A percentile compares a stretch with the other conserved stretches of the same genome.
phyloP scores from a whole-genome alignment of 1,140 invertebrate genomes.

The Bombyx mandarina region DNA sequence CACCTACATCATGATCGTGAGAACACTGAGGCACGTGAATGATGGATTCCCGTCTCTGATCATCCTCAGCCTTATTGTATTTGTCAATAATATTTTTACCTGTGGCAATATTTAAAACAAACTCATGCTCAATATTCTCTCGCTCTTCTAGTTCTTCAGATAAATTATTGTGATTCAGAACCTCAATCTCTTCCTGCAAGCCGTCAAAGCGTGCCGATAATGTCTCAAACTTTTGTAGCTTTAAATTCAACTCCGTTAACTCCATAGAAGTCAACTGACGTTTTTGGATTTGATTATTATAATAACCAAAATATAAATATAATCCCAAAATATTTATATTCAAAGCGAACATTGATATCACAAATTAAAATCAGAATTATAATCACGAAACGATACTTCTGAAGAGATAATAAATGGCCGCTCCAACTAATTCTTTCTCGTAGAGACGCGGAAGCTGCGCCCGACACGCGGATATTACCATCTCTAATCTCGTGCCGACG shows the following conservation, averaged over 20 bases:
- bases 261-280: too few species aligned
- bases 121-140: constrained; percentile 18
- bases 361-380: too few species aligned
- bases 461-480: too few species aligned
- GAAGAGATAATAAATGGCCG: too few species aligned
- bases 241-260: constrained; percentile 22
- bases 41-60: background rate
- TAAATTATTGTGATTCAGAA: constrained; percentile 13
- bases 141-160: constrained; percentile 18
- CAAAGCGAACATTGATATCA: too few species aligned
- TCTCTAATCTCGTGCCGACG: too few species aligned
- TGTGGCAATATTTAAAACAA: constrained; percentile 20
- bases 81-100: constrained; percentile 15
- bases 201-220: constrained; percentile 21
- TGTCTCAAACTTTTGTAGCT: too few species aligned
- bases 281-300: too few species aligned
- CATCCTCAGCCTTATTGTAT: constrained; percentile 3
- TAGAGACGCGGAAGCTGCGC: too few species aligned
- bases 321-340: too few species aligned
- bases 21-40: constrained; percentile 5
- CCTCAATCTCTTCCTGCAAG: constrained; percentile 20
- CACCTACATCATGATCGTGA: constrained; percentile 10
- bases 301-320: background rate
- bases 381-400: too few species aligned
- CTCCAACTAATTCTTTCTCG: too few species aligned